Percentiles rank a stretch among this genome's conserved stretches.
These are phyloP conservation scores for Melanotaenia trifasciata DNA, from an alignment of 2,797 vertebrate genomes.

Conservation along the genomic window DNA sequence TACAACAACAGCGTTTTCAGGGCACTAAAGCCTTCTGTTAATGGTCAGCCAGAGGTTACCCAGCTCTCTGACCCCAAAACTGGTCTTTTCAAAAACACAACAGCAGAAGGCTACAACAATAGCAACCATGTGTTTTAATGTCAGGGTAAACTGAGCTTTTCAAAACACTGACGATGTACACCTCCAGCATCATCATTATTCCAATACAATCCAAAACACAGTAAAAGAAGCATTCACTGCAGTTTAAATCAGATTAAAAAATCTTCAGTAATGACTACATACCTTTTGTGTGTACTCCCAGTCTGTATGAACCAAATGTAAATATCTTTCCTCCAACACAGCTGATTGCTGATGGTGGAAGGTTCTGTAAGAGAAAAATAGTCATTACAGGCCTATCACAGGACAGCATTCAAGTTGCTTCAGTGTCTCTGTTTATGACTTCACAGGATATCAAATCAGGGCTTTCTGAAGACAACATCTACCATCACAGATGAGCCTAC, in stretches of 20 bases:
- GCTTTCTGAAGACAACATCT: not conserved
- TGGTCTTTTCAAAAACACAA: slow-evolving; percentile 47
- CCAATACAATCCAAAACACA: too few relatives aligned
- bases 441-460: not conserved
- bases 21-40: slow-evolving; percentile 1
- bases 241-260: not conserved
- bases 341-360: slow-evolving; percentile 88
- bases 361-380: slow-evolving; percentile 81
- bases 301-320: slow-evolving; percentile 97
- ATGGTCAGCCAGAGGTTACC: slow-evolving; percentile 26
- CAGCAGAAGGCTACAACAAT: slow-evolving; percentile 45
- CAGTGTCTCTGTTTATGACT: not conserved
- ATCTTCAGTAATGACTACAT: slow-evolving; percentile 30
- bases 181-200: not conserved
- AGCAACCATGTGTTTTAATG: slow-evolving; percentile 33
- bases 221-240: too few relatives aligned
- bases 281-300: slow-evolving; percentile 99
- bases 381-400: not conserved
- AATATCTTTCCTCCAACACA: slow-evolving; percentile 95
- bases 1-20: not conserved
- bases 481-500: slow-evolving; percentile 73
- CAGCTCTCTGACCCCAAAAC: slow-evolving; percentile 29
- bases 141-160: slow-evolving; percentile 34
- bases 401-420: not conserved
- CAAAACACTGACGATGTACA: slow-evolving; percentile 34